Evolutionary conservation across 2,797 vertebrate genomes (phyloP).

Genomic region (Vipera latastei): DNA sequence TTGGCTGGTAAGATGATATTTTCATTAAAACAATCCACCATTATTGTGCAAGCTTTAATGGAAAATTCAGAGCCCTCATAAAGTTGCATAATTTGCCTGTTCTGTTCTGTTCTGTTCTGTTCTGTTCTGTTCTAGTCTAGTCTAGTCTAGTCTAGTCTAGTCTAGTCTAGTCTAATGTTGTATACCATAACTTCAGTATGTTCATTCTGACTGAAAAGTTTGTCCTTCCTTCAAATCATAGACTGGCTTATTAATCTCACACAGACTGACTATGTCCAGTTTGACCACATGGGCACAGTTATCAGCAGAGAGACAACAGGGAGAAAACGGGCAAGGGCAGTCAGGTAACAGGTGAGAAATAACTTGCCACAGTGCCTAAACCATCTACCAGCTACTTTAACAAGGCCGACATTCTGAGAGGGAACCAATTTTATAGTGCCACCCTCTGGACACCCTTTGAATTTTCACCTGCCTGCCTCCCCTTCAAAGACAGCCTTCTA

Average conservation of each 20-base stretch:
- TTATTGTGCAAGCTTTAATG: not conserved
- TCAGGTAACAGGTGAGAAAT: not conserved
- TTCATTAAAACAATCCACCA: not conserved
- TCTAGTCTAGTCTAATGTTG: not conserved
- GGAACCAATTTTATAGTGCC: not conserved
- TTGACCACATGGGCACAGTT: not conserved
- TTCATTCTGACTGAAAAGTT: not conserved
- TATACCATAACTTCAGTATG: not conserved
- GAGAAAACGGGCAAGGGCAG: not conserved
- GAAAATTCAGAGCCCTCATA: not conserved
- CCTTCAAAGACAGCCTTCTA: not conserved
- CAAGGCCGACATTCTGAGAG: not conserved
- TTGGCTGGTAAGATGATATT: not conserved
- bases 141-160: too few relatives aligned
- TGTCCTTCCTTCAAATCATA: not conserved
- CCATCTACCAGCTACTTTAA: not conserved
- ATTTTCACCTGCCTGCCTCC: not conserved
- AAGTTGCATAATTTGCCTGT: not conserved
- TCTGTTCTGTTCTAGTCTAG: not conserved
- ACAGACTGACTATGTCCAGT: not conserved
- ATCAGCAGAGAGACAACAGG: too few relatives aligned
- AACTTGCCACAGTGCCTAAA: not conserved
- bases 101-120: not conserved
- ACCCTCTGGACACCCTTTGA: not conserved
- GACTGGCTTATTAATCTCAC: not conserved